These are phyloP conservation scores for Heptranchias perlo DNA, from an alignment of 2,113 vertebrate species.

Conservation along the genomic window DNA sequence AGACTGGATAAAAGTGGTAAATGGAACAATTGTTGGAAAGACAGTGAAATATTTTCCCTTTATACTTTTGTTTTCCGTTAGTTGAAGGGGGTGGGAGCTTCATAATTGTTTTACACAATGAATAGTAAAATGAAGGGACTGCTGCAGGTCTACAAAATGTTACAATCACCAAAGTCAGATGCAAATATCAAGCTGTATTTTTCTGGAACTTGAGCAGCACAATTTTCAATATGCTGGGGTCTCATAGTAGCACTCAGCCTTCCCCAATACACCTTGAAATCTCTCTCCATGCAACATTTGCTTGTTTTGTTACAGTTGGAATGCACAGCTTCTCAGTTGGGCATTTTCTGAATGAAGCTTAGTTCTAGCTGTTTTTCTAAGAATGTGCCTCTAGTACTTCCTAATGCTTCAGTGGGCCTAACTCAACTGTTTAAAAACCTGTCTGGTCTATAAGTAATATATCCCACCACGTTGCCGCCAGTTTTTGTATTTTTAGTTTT, in stretches of 20 bases:
- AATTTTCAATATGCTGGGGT: background rate
- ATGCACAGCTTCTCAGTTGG: too few species aligned
- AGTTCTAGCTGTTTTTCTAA: background rate
- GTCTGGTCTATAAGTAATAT: background rate
- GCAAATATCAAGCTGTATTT: background rate
- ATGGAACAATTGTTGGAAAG: background rate
- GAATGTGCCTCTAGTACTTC: background rate
- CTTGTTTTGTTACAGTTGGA: background rate
- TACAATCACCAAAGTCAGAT: background rate
- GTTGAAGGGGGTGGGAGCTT: too few species aligned
- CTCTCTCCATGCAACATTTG: background rate
- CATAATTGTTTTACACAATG: background rate
- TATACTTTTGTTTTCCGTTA: background rate
- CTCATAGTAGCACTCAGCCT: background rate
- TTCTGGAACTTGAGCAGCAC: background rate
- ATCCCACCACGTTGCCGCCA: background rate
- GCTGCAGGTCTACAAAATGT: background rate
- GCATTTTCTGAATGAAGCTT: background rate
- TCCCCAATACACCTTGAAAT: background rate
- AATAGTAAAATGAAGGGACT: background rate
- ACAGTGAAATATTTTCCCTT: background rate
- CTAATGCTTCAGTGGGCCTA: background rate
- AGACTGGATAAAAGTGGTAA: background rate
- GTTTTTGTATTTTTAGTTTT: background rate
- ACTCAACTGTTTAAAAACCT: background rate